phyloP scores from a whole-genome alignment of 30 jellyfish, hydroid and myxozoan species.

The Aurelia coerulea region DNA sequence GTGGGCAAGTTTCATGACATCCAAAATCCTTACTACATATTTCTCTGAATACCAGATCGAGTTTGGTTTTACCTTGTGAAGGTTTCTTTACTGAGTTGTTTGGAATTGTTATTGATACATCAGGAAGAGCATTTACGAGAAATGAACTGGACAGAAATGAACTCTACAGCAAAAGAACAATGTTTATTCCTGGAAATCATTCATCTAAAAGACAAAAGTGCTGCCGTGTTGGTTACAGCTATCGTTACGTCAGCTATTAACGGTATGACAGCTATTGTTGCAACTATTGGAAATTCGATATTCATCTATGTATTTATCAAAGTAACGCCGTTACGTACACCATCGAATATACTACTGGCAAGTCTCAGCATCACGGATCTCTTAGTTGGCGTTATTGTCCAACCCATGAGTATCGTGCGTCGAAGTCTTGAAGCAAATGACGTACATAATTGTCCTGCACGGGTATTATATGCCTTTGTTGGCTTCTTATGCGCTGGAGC shows the following conservation, averaged over 20 bases:
- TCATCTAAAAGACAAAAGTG: constrained; percentile 5
- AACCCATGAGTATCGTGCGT: constrained; percentile 53
- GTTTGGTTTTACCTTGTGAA: too few species aligned
- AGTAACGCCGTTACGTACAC: constrained; percentile 30
- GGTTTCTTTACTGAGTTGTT: too few species aligned
- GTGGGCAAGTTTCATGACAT: too few species aligned
- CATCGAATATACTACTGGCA: constrained; percentile 46
- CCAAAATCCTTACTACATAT: too few species aligned
- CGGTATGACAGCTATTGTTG: constrained; percentile 43
- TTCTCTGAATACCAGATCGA: too few species aligned
- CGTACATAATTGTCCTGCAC: constrained; percentile 17
- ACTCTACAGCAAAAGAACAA: constrained; percentile 9
- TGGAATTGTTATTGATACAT: too few species aligned
- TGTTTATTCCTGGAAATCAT: constrained; percentile 56
- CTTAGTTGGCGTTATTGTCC: constrained; percentile 56
- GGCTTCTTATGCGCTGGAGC: constrained; percentile 64
- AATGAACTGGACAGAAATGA: constrained; percentile 1
- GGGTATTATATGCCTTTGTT: constrained; percentile 41
- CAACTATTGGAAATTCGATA: constrained; percentile 33
- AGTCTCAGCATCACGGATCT: constrained; percentile 64
- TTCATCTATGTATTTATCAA: constrained; percentile 23
- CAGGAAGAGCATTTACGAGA: too few species aligned
- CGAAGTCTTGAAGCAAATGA: constrained; percentile 31
- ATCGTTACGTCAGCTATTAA: constrained; percentile 32
- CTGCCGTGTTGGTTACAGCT: constrained; percentile 28